Evolutionary conservation across 2,888 invertebrate genomes (phyloP).

Genomic region (Congeria kusceri): DNA sequence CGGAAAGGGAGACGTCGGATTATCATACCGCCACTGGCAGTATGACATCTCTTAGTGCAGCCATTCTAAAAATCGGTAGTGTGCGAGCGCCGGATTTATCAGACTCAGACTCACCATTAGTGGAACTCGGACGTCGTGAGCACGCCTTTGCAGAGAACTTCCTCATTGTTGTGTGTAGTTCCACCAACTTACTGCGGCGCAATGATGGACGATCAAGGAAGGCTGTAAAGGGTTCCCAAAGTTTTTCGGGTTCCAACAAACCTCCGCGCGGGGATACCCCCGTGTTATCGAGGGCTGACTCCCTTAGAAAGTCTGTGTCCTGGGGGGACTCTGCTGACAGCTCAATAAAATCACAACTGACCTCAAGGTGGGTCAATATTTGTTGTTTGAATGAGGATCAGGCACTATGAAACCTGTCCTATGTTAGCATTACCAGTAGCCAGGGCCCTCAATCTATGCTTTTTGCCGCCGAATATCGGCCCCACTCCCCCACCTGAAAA

Average conservation of each 20-base stretch:
- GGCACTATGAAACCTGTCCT: no score
- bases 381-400: no score
- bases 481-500: no score
- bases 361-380: conserved; percentile 68
- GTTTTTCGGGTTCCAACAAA: conserved; percentile 46
- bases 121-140: conserved; percentile 81
- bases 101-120: conserved; percentile 76
- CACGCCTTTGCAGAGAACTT: conserved; percentile 83
- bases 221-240: conserved; percentile 47
- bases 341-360: conserved; percentile 78
- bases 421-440: no score
- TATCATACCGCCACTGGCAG: conserved; percentile 79
- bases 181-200: conserved; percentile 81
- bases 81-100: conserved; percentile 82
- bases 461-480: no score
- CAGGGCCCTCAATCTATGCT: no score
- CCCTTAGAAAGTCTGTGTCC: conserved; percentile 82
- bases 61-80: conserved; percentile 77
- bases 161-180: conserved; percentile 83
- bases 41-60: conserved; percentile 78
- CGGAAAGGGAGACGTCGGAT: conserved; percentile 76
- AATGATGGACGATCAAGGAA: conserved; percentile 65
- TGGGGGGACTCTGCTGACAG: conserved; percentile 84
- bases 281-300: conserved; percentile 78
- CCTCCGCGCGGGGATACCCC: conserved; percentile 75